Conservation (phyloP, 2,888 invertebrate genomes). For the Protonemura montana region DNA sequence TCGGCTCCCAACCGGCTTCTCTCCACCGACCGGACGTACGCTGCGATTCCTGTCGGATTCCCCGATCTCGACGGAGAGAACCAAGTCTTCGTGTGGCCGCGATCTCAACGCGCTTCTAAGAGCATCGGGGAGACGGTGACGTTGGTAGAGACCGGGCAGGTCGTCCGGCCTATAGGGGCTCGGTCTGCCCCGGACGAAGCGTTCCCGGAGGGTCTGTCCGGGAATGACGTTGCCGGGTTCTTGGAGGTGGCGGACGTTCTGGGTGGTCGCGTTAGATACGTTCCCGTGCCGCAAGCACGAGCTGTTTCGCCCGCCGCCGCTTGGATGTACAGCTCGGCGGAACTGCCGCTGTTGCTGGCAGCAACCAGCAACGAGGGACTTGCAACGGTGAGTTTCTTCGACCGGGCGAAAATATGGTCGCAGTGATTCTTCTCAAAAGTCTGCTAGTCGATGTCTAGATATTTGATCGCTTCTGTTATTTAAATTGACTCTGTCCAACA, state of each 20-base stretch:
- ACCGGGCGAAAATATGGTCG: no score
- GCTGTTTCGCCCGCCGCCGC: slow-evolving; percentile 58
- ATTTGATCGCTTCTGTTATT: no score
- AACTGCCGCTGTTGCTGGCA: slow-evolving; percentile 59
- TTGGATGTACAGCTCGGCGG: slow-evolving; percentile 60
- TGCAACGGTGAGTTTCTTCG: slow-evolving; percentile 61
- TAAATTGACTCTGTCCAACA: no score
- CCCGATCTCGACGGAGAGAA: slow-evolving; percentile 59
- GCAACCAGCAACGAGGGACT: slow-evolving; percentile 61
- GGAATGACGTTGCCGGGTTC: slow-evolving; percentile 56
- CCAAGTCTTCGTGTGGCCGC: slow-evolving; percentile 58
- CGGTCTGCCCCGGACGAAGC: slow-evolving; percentile 52
- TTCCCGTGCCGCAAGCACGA: slow-evolving; percentile 61
- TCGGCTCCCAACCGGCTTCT: slow-evolving; percentile 61
- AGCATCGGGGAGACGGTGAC: slow-evolving; percentile 52
- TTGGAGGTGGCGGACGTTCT: slow-evolving; percentile 64
- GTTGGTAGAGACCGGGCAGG: slow-evolving; percentile 54
- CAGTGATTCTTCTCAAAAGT: no score
- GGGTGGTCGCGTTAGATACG: slow-evolving; percentile 61
- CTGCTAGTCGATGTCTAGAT: no score
- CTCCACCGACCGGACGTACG: slow-evolving; percentile 58
- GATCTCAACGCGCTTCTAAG: slow-evolving; percentile 49
- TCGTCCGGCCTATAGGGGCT: slow-evolving; percentile 53
- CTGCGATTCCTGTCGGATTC: slow-evolving; percentile 61
- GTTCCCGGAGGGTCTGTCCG: slow-evolving; percentile 40